Percentiles rank a stretch among this genome's conserved stretches.
Evolutionary conservation across 2,113 vertebrate genomes (phyloP).

Genomic region (Aegithalos caudatus): DNA sequence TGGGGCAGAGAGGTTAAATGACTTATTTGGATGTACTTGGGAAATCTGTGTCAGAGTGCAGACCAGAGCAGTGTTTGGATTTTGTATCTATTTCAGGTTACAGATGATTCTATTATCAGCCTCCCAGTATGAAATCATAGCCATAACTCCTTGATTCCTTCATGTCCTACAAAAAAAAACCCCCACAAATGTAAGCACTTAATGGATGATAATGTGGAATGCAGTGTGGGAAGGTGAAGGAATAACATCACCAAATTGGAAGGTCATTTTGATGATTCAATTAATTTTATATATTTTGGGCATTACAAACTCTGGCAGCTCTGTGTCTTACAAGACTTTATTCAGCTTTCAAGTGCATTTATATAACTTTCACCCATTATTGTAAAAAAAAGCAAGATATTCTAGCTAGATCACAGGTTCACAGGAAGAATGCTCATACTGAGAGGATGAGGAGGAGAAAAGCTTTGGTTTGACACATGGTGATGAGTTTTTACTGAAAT

Average conservation of each 20-base stretch:
- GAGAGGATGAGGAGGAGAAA: neutral
- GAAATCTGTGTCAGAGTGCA: neutral
- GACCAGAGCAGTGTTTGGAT: neutral
- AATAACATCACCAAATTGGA: neutral
- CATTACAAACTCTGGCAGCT: neutral
- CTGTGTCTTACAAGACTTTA: neutral
- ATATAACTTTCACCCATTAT: neutral
- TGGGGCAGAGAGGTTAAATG: neutral
- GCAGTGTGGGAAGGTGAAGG: neutral
- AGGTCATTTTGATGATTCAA: neutral
- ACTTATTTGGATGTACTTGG: neutral
- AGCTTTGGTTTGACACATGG: neutral
- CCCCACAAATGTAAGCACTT: neutral
- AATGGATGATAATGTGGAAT: neutral
- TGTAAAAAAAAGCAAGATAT: neutral
- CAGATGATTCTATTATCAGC: neutral
- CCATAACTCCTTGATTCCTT: neutral
- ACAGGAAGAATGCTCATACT: neutral
- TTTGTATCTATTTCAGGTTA: neutral
- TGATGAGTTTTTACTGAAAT: neutral
- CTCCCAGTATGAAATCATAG: neutral
- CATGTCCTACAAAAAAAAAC: neutral
- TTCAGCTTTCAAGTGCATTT: neutral
- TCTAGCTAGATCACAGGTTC: neutral
- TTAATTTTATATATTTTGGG: neutral